phyloP scores from a whole-genome alignment of 2,888 invertebrate species.

The Heliconius charithonia region DNA sequence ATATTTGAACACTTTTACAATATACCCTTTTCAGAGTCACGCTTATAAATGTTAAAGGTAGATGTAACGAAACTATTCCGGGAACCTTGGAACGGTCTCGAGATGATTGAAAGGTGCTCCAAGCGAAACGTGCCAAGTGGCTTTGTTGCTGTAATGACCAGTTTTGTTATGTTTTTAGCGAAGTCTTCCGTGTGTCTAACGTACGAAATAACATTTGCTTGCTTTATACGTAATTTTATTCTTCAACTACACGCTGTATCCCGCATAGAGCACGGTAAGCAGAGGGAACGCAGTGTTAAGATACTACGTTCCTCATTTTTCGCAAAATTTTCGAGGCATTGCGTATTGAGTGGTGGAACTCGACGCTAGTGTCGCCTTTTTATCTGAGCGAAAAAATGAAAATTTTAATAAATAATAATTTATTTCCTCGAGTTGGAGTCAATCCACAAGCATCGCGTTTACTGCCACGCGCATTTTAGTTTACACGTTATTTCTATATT shows the following conservation, averaged over 20 bases:
- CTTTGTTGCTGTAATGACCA: constrained; percentile 27
- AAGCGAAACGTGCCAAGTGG: constrained; percentile 33
- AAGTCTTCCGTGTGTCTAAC: constrained; percentile 7
- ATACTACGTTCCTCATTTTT: too few relatives aligned
- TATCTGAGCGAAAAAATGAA: too few relatives aligned
- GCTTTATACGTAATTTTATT: background rate
- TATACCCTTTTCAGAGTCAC: constrained; percentile 28
- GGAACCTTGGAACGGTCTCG: constrained; percentile 34
- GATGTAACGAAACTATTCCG: constrained; percentile 32
- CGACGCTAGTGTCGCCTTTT: too few relatives aligned
- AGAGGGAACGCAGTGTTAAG: too few relatives aligned
- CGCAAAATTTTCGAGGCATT: too few relatives aligned
- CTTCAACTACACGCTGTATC: background rate
- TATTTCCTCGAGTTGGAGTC: too few relatives aligned
- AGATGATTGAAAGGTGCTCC: constrained; percentile 37
- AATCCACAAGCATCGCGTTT: too few relatives aligned
- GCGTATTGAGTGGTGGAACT: too few relatives aligned
- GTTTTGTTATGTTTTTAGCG: constrained; percentile 53
- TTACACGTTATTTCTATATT: background rate
- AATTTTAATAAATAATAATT: too few relatives aligned
- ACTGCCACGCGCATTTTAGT: too few relatives aligned
- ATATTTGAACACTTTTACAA: constrained; percentile 15
- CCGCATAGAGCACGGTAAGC: too few relatives aligned
- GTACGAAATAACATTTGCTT: background rate
- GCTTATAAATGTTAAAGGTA: constrained; percentile 34